Percentiles rank a stretch among this genome's conserved stretches.
Evolutionary conservation across 2,888 invertebrate species (phyloP).

Genomic region (Drosophila falleni): DNA sequence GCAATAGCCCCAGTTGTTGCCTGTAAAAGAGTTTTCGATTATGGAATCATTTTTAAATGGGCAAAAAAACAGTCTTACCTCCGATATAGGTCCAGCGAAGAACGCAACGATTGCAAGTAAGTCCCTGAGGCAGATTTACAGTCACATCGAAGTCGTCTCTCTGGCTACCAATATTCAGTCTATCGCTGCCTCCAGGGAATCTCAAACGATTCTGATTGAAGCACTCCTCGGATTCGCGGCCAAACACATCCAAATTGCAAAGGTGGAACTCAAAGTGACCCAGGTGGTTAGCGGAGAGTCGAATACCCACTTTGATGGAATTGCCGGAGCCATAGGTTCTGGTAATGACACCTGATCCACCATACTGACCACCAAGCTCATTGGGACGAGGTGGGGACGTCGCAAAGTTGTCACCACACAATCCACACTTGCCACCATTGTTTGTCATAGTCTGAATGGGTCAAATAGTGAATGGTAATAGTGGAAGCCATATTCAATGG

Average conservation of each 20-base stretch:
- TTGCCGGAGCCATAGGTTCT: slow-evolving; percentile 77
- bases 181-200: slow-evolving; percentile 79
- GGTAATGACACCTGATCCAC: slow-evolving; percentile 86
- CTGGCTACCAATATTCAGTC: slow-evolving; percentile 61
- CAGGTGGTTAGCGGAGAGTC: slow-evolving; percentile 86
- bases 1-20: slow-evolving; percentile 86
- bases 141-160: slow-evolving; percentile 75
- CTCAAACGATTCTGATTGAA: slow-evolving; percentile 85
- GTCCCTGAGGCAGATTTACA: slow-evolving; percentile 84
- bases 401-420: slow-evolving; percentile 87
- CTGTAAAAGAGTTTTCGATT: slow-evolving; percentile 53
- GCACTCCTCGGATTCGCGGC: slow-evolving; percentile 86
- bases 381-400: slow-evolving; percentile 86
- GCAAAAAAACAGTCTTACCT: slow-evolving; percentile 70
- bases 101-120: slow-evolving; percentile 87
- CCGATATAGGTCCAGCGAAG: slow-evolving; percentile 87
- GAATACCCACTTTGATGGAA: slow-evolving; percentile 77
- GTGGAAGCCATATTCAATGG: background rate
- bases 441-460: slow-evolving; percentile 83
- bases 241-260: slow-evolving; percentile 85
- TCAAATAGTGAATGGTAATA: background rate
- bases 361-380: slow-evolving; percentile 87
- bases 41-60: background rate
- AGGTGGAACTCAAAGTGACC: slow-evolving; percentile 86
- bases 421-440: slow-evolving; percentile 86